Evolutionary conservation across 1,140 invertebrate species (phyloP), one percentile per base, ranked within the genome.

Genomic region (Aricia agestis): DNA sequence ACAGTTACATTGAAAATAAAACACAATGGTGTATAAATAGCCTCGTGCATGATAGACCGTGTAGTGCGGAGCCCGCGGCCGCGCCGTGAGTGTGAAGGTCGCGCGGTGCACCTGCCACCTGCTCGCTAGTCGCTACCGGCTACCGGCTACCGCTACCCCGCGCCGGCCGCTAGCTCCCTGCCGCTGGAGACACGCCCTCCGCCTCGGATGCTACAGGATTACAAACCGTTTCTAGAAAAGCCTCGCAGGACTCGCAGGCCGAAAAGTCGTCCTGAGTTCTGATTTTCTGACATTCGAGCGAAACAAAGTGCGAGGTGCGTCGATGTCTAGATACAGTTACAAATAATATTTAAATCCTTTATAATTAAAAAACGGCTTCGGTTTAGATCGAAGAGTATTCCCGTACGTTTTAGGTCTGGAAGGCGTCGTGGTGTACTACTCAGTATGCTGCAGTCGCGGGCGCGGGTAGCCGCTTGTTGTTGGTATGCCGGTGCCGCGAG

Each of bases 1-100:
- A 52, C 45, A 52, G 45, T 52, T 52, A 52, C 45, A 52, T 52
- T 52, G 45, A 52, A 52, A 52, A 52, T 52, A 52, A 52, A 52
- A 52, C 10, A 13, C 45, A 13, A 11, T 52, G 45, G 45, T 15
- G 11, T 52, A 52, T 52, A 13, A 52, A 52, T 52, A 52, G 45
- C 45, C 45, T 10, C 45, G 45, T 52, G 45, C 45, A 52, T 52
- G 6, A 52, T 52, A 52, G 45, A 52, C 36, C 36, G 45, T 42
- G 41, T 52, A 52, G 45, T 36, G n/a, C n/a, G n/a, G 36, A 36
- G 13, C 45, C 45, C 45, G 36, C 36, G 36, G 25, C 25, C 41
- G 41, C 41, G 41, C 41, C 41, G 45, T 52, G 45, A 13, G 13
- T 52, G 45, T 15, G 45, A 52, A 52, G 45, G 45, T 52, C 45